Evolutionary conservation across 2,888 invertebrate genomes (phyloP).

Genomic region (Hedya salicella): DNA sequence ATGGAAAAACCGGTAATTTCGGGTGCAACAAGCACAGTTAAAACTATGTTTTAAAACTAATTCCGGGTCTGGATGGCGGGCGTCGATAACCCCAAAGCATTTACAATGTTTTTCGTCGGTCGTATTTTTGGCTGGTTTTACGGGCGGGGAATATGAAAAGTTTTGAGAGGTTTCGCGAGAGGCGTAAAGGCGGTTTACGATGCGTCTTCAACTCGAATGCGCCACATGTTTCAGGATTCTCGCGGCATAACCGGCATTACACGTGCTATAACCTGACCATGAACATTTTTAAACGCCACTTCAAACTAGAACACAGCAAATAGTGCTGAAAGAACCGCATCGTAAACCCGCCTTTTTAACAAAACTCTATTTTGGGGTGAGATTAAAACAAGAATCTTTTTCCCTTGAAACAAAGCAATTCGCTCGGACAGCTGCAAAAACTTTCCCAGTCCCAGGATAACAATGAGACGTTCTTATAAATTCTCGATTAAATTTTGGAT

Average conservation of each 20-base stretch:
- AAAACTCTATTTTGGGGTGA: constrained; percentile 56
- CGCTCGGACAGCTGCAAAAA: constrained; percentile 74
- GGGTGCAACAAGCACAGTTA: constrained; percentile 72
- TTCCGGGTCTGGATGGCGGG: constrained; percentile 65
- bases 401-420: constrained; percentile 67
- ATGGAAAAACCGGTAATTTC: constrained; percentile 66
- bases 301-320: constrained; percentile 64
- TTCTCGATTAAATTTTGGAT: constrained; percentile 83
- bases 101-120: constrained; percentile 83
- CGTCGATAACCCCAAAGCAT: constrained; percentile 78
- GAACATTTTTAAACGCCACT: constrained; percentile 78
- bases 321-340: constrained; percentile 54
- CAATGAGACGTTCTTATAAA: constrained; percentile 80
- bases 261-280: constrained; percentile 81
- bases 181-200: constrained; percentile 84
- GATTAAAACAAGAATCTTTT: constrained; percentile 66
- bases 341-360: constrained; percentile 52
- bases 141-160: constrained; percentile 83
- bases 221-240: constrained; percentile 77
- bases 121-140: constrained; percentile 84
- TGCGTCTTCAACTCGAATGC: constrained; percentile 80
- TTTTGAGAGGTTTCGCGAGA: constrained; percentile 79
- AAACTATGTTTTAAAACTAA: constrained; percentile 82
- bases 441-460: constrained; percentile 65
- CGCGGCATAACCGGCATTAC: constrained; percentile 76